phyloP scores from a whole-genome alignment of 2,113 vertebrate species.

The Pleuronectes platessa region DNA sequence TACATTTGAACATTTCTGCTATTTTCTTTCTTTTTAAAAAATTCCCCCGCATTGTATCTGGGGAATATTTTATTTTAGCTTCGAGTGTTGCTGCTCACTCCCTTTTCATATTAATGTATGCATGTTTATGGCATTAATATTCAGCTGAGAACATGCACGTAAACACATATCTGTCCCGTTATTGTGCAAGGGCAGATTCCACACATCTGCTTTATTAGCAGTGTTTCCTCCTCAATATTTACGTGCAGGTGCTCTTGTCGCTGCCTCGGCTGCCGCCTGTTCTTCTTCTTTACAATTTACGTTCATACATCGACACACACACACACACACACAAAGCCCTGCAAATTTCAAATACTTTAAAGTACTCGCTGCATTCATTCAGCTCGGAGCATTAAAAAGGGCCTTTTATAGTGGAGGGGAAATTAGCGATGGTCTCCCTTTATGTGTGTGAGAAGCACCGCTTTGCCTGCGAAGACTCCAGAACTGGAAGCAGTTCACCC shows the following conservation, averaged over 20 bases:
- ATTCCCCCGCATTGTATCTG: background rate
- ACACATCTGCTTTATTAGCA: slow-evolving; percentile 50
- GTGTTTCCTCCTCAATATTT: slow-evolving; percentile 18
- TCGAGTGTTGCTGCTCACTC: background rate
- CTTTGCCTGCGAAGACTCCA: slow-evolving; percentile 88
- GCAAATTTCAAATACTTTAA: slow-evolving; percentile 78
- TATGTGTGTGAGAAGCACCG: slow-evolving; percentile 94
- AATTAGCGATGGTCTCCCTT: slow-evolving; percentile 96
- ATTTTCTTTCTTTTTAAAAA: background rate
- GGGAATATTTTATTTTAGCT: background rate
- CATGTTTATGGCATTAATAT: slow-evolving; percentile 30
- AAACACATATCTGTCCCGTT: slow-evolving; percentile 40
- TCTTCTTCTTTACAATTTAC: slow-evolving; percentile 61
- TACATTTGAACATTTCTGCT: background rate
- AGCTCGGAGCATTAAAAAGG: slow-evolving; percentile 86
- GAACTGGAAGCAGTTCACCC: slow-evolving; percentile 97
- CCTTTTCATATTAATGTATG: background rate
- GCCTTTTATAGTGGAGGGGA: slow-evolving; percentile 89
- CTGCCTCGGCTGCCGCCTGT: slow-evolving; percentile 16
- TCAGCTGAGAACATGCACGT: slow-evolving; percentile 42
- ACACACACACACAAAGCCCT: slow-evolving; percentile 59
- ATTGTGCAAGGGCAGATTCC: slow-evolving; percentile 25
- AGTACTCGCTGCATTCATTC: slow-evolving; percentile 73
- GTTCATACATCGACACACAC: slow-evolving; percentile 40
- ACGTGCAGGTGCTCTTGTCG: slow-evolving; percentile 74